These are phyloP conservation scores for Aldrovandia affinis DNA, from an alignment of 2,797 vertebrate genomes.

Conservation along the genomic window DNA sequence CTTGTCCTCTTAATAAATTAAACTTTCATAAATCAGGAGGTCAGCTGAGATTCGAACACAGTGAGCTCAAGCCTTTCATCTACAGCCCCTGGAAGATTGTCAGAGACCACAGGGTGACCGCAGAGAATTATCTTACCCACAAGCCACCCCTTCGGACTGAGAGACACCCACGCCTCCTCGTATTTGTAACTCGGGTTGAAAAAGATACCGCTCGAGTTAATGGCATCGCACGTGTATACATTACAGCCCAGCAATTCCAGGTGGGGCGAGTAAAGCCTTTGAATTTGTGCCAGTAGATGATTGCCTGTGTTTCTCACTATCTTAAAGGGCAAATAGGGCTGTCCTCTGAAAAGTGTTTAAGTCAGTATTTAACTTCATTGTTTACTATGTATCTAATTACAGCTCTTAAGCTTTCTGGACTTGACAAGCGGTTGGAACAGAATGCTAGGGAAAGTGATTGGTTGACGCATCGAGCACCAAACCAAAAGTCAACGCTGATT, in stretches of 20 bases:
- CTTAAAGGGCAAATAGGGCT: background rate
- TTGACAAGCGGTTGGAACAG: background rate
- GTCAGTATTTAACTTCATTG: background rate
- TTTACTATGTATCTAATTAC: slow-evolving; percentile 15
- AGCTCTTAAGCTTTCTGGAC: background rate
- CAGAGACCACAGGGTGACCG: background rate
- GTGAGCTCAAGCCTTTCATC: background rate
- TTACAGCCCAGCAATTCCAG: background rate
- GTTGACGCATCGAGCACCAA: background rate
- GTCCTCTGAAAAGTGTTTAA: background rate
- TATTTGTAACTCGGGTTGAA: background rate
- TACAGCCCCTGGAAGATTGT: slow-evolving; percentile 2
- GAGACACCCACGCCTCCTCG: background rate
- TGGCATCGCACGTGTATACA: background rate
- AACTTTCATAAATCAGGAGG: background rate
- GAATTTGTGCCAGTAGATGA: background rate
- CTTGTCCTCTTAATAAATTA: background rate
- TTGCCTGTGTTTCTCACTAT: background rate
- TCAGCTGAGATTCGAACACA: background rate
- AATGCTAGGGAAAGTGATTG: background rate
- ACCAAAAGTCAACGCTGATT: background rate
- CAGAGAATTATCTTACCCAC: background rate
- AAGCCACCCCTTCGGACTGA: background rate
- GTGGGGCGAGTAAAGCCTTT: background rate
- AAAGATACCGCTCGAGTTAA: background rate